Percentiles rank a stretch among this genome's conserved stretches.
Evolutionary conservation across 2,888 invertebrate genomes (phyloP).

Genomic region (Megamerina dolium): DNA sequence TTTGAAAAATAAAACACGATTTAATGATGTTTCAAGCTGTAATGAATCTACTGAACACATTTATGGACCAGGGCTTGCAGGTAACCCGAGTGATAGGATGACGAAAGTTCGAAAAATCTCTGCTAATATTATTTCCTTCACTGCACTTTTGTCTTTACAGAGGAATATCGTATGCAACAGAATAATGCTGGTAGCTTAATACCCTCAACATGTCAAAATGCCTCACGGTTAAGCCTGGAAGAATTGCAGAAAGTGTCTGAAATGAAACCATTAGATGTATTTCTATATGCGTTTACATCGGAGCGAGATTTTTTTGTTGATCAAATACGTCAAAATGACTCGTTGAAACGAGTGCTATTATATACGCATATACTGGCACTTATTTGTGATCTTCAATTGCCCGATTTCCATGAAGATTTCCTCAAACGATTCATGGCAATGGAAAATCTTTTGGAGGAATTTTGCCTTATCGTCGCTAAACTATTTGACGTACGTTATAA

Average conservation of each 20-base stretch:
- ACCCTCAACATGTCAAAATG: neutral
- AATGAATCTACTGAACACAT: slow-evolving; percentile 17
- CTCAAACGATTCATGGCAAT: slow-evolving; percentile 28
- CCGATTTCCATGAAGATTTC: slow-evolving; percentile 31
- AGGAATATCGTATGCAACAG: slow-evolving; percentile 14
- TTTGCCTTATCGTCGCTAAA: slow-evolving; percentile 24
- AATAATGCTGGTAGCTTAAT: too few relatives aligned
- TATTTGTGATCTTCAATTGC: slow-evolving; percentile 33
- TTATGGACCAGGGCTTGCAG: slow-evolving; percentile 15
- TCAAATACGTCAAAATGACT: slow-evolving; percentile 30
- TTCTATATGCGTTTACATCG: slow-evolving; percentile 28
- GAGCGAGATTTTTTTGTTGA: slow-evolving; percentile 24
- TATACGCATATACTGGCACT: slow-evolving; percentile 28
- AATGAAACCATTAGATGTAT: slow-evolving; percentile 34
- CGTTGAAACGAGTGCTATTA: slow-evolving; percentile 27
- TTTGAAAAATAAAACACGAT: slow-evolving; percentile 26
- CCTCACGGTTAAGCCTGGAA: slow-evolving; percentile 12
- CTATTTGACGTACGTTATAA: slow-evolving; percentile 43
- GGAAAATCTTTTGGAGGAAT: slow-evolving; percentile 25
- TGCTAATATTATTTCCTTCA: too few relatives aligned
- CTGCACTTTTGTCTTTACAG: too few relatives aligned
- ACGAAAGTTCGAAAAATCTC: too few relatives aligned
- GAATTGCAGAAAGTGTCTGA: slow-evolving; percentile 18
- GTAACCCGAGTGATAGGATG: slow-evolving; percentile 10
- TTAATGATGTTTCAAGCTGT: slow-evolving; percentile 14